Conservation (phyloP, 30 jellyfish, hydroid and myxozoan genomes). For the Rhopilema esculentum region DNA sequence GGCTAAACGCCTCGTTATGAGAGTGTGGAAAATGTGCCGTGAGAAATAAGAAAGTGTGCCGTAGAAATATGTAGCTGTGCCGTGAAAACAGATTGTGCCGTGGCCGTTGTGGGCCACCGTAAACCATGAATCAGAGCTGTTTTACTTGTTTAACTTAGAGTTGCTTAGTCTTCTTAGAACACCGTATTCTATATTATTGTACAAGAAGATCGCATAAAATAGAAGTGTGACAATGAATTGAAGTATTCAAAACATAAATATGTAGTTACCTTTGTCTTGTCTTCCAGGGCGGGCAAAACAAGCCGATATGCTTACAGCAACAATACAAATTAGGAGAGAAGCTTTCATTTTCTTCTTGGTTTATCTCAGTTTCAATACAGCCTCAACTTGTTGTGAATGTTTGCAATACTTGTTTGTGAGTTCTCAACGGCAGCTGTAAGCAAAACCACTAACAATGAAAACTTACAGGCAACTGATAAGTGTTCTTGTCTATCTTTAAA, state of each 20-base stretch:
- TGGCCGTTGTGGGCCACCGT: too few species aligned
- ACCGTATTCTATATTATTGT: too few species aligned
- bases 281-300: conserved; percentile 6
- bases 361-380: not conserved
- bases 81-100: too few species aligned
- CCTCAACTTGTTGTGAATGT: conserved; percentile 10
- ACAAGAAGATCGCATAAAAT: too few species aligned
- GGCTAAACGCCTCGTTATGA: too few species aligned
- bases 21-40: too few species aligned
- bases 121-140: too few species aligned
- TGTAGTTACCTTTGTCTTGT: conserved; percentile 15
- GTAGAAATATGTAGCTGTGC: too few species aligned
- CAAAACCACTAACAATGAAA: conserved; percentile 8
- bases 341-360: conserved; percentile 10
- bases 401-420: conserved; percentile 14
- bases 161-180: too few species aligned
- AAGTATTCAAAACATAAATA: not conserved
- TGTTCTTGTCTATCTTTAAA: not conserved
- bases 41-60: too few species aligned
- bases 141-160: too few species aligned
- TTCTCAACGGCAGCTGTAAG: not conserved
- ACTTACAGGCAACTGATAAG: not conserved
- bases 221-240: not conserved
- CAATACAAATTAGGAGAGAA: not conserved
- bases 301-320: not conserved